Evolutionary conservation across 2,113 vertebrate species (phyloP), one percentile per base, ranked within the genome.

Genomic region (Cisticola juncidis): DNA sequence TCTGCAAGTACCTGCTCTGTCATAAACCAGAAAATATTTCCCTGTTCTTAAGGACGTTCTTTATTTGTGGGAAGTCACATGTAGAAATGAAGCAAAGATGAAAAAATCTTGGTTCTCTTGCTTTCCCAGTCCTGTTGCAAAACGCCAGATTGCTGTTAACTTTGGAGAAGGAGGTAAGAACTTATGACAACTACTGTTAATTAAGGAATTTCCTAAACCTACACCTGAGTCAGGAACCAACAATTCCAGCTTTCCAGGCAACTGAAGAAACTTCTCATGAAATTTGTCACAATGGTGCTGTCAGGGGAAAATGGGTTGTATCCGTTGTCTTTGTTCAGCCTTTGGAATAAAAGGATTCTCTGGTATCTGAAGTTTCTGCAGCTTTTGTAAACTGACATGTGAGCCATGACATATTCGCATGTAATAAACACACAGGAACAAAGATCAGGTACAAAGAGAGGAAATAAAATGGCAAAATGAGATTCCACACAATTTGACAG

Each of bases 221-320:
- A 1, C 21, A 28, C 5, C 8, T 25, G 9, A 74, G 13, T 21
- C 5, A 25, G 9, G 5, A 62, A 48, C 2, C 1, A 77, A 0
- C 2, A 0, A 1, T 61, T 31, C 6, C 31, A n/a, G 3, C 66
- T 85, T 28, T 79, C 31, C 31, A 66, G 5, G 14, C 10, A 56
- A 5, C 3, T 29, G 25, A 45, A 29, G 17, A 78, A 73, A 65
- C 0, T 2, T 70, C 35, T 61, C 28, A 17, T 81, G 60, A 61
- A 70, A 5, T 8, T 6, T 47, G 1, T 8, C 9, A 42, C 12
- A 57, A 28, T 7, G n/a, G 1, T 0, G 1, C 21, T 81, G 8
- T 2, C 31, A 73, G 8, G 25, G 7, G 79, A 8, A 36, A 66
- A 14, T 38, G 9, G 5, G 9, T 57, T 2, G 0, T 12, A 29